Conservation (phyloP, 2,113 vertebrate species). For the Nothocercus nigrocapillus region DNA sequence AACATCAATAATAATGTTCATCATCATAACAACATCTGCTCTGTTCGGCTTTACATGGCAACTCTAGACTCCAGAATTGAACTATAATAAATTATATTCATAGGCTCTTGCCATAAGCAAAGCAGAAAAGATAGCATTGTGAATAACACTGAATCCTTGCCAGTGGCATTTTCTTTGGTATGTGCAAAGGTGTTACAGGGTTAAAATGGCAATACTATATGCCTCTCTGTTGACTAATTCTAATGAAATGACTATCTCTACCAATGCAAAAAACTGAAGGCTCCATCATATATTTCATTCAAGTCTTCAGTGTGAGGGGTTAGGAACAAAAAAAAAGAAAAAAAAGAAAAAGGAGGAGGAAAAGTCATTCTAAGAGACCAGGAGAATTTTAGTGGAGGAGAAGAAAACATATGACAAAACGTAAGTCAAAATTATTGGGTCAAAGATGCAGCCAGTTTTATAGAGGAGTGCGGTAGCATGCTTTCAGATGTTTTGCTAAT, state of each 20-base stretch:
- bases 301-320: background rate
- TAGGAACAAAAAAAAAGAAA: background rate
- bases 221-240: background rate
- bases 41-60: background rate
- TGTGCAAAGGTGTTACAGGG: background rate
- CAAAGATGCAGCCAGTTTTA: background rate
- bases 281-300: background rate
- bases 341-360: background rate
- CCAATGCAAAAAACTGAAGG: background rate
- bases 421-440: background rate
- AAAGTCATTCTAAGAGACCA: background rate
- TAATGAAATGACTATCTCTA: background rate
- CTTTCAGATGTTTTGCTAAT: background rate
- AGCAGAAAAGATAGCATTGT: background rate
- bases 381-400: background rate
- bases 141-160: background rate
- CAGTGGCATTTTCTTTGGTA: background rate
- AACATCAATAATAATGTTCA: background rate
- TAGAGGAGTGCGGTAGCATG: background rate
- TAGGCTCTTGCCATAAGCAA: background rate
- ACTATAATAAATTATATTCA: background rate
- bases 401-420: background rate
- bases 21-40: slow-evolving; percentile 13
- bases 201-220: background rate
- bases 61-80: background rate